Conservation (phyloP, 35 echinoderm and acorn worm genomes). For the Heliocidaris tuberculata region DNA sequence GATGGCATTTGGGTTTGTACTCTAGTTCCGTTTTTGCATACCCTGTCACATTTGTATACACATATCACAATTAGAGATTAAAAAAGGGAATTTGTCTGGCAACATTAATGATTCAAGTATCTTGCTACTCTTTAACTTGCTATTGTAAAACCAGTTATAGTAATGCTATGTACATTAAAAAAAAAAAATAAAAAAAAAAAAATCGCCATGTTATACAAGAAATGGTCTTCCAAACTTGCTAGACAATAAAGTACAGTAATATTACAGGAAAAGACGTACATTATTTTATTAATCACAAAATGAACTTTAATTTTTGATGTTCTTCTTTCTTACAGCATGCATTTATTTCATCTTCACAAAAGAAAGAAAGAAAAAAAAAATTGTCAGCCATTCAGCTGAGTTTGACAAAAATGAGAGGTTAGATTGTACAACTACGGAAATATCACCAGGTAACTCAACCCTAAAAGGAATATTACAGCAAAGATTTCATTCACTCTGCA, state of each 20-base stretch:
- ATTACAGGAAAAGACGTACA: not conserved
- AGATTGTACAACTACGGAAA: not conserved
- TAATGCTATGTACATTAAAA: not conserved
- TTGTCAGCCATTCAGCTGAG: not conserved
- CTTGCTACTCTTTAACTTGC: not conserved
- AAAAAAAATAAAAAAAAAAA: not conserved
- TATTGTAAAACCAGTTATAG: not conserved
- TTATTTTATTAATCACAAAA: not conserved
- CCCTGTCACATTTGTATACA: not conserved
- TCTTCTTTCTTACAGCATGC: not conserved
- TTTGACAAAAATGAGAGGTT: not conserved
- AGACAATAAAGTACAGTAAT: not conserved
- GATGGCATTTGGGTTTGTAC: not conserved
- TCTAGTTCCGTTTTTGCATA: not conserved
- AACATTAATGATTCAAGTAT: not conserved
- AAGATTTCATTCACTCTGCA: not conserved
- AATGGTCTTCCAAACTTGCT: not conserved
- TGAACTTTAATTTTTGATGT: not conserved
- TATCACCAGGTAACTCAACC: not conserved
- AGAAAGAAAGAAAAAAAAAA: not conserved
- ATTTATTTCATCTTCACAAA: not conserved
- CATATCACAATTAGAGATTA: not conserved
- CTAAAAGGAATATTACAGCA: not conserved
- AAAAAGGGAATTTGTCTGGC: not conserved
- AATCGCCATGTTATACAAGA: not conserved